Base-by-base conservation (phyloP, 2,797 vertebrate genomes). In the Manis crassicaudata region DNA sequence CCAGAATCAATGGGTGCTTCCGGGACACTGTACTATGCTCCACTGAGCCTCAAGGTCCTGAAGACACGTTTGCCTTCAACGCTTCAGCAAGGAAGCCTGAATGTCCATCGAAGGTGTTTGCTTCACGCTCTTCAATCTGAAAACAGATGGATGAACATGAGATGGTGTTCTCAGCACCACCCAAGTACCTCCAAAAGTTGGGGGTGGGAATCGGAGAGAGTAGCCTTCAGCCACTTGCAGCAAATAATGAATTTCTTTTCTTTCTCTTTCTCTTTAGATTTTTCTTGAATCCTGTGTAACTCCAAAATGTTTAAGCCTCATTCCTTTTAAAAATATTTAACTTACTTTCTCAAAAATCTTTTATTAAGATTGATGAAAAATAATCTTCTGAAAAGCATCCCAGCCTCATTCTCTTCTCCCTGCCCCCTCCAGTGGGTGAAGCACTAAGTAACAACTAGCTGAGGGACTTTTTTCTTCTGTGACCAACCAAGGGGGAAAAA, bases 301-400 rank as follows among this genome's bases (percentile, higher is more conserved):
- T 89, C 46, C 43, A 80, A 94, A 83, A 76, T 94, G 4, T 89
- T 86, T 67, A 62, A 89, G 58, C 16, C 25, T 67, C 46, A 52
- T 81, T 68, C 43, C 80, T 92, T 86, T 14, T 27, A 67, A 83
- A 96, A 73, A 65, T 63, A 54, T 70, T 52, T 80, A 75, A 27
- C 17, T 83, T 83, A 20, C 62, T 94, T 95, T 70, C 50, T 93
- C 60, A 67, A 79, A 75, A 83, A 35, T 35, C 25, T 87, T 52
- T 77, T 3, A 70, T 54, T 96, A 70, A 77, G 82, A 76, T 29
- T 32, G 40, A 60, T 83, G 18, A 46, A 46, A 46, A 46, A 11
- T 46, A 46, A 11, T 46, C 25, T 43, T 58, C 52, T 60, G 29
- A 84, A 90, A 92, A 32, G 25, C 85, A 94, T 37, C 83, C 76